Base-by-base conservation (phyloP, 2,888 invertebrate species). In the Drosophila bunnanda region DNA sequence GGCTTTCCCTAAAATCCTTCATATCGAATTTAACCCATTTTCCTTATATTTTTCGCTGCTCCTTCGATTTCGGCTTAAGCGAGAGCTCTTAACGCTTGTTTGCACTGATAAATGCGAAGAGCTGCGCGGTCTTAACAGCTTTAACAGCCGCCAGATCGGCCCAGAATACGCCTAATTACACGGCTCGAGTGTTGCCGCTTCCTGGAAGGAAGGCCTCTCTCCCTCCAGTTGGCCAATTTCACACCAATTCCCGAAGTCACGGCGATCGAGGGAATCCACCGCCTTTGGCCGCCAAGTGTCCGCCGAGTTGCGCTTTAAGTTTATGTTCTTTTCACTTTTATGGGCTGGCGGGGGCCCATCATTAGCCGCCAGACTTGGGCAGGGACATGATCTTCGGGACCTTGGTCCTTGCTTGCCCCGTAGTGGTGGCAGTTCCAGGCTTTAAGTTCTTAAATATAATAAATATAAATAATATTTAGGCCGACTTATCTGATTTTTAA, bases 21-120 rank as follows among this genome's bases (percentile, higher is more conserved):
- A 4, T 25, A 64, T 12, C 15, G 48, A 44, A 8, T 15, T 9
- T 10, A 4, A 13, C 32, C 57, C 46, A 43, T 38, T 15, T n/a
- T 13, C 25, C 9, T 39, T 46, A 39, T 68, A 69, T 64, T 32
- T 53, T 59, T 66, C 32, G 56, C 12, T 13, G 55, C 55, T 55
- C 55, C 32, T 39, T 53, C 59, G 65, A 58, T 69, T 82, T 82
- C 48, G 82, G 76, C 41, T 66, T 56, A 48, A 54, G 69, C 58
- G 52, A 55, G 59, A 59, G 57, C 78, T 72, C 73, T 79, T 81
- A 86, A 62, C 82, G 87, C 85, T 88, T 87, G 89, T 87, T 87
- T 87, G 87, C 85, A 82, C 88, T 87, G 89, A 87, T 87, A 87
- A 87, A 87, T 87, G 88, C 82, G 54, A 34, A n/a, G 30, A 32